phyloP scores from a whole-genome alignment of 2,797 vertebrate genomes.

The Myoxocephalus aenaeus region DNA sequence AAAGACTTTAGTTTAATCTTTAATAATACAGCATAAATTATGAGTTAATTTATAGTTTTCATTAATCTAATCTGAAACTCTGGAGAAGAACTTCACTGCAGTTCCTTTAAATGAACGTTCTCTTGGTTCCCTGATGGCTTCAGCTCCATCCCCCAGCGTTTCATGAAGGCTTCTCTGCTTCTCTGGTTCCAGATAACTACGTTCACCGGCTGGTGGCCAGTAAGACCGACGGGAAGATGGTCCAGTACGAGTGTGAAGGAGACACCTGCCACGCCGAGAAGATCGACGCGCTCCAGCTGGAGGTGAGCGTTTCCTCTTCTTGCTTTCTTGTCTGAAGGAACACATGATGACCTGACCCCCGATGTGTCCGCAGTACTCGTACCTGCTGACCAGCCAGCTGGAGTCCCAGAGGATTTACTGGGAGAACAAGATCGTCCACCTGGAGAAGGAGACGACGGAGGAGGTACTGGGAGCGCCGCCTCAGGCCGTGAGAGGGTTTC shows the following conservation, averaged over 20 bases:
- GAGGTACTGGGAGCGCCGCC: conserved; percentile 82
- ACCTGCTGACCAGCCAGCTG: conserved; percentile 96
- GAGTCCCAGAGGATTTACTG: conserved; percentile 98
- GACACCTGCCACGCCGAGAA: conserved; percentile 97
- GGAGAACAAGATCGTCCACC: conserved; percentile 98
- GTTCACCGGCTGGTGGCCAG: conserved; percentile 98
- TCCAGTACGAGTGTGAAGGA: conserved; percentile 97
- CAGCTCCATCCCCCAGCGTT: too few species aligned
- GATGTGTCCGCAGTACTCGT: conserved; percentile 88
- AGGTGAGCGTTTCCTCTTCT: conserved; percentile 80
- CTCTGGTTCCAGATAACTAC: conserved; percentile 90
- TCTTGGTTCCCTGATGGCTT: too few species aligned
- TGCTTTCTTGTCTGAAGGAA: not conserved
- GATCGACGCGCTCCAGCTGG: conserved; percentile 95
- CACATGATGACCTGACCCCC: not conserved
- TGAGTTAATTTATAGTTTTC: not conserved
- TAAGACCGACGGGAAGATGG: conserved; percentile 98
- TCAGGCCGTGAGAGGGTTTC: not conserved
- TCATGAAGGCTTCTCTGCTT: too few species aligned
- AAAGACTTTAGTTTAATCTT: not conserved
- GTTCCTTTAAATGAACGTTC: too few species aligned
- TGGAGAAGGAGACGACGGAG: conserved; percentile 97
- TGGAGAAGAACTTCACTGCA: too few species aligned
- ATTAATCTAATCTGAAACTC: not conserved
- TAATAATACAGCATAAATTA: not conserved